A percentile compares a stretch with the other conserved stretches of the same genome.
Evolutionary conservation across 2,797 vertebrate species (phyloP).

Genomic region (Leptatherina wallacei): DNA sequence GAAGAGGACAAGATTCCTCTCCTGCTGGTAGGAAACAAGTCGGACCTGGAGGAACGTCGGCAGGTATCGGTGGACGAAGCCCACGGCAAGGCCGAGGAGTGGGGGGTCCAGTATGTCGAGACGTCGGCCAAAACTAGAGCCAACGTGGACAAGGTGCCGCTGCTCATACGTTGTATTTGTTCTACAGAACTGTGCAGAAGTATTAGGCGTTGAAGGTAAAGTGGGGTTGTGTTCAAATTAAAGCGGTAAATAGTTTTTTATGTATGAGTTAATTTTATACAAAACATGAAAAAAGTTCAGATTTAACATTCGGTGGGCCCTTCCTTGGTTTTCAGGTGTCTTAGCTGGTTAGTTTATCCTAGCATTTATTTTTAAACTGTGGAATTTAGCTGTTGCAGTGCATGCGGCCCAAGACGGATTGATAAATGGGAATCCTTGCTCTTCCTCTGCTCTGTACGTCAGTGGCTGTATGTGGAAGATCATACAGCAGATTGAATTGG

Average conservation of each 20-base stretch:
- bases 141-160: constrained; percentile 95
- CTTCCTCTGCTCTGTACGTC: not conserved
- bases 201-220: not conserved
- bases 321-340: not conserved
- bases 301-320: not conserved
- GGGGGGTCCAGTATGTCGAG: constrained; percentile 96
- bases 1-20: constrained; percentile 98
- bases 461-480: no score
- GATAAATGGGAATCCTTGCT: not conserved
- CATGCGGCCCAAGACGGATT: not conserved
- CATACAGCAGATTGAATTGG: not conserved
- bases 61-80: constrained; percentile 94
- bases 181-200: constrained; percentile 1
- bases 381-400: not conserved
- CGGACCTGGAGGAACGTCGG: constrained; percentile 94
- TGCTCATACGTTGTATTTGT: not conserved
- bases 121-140: constrained; percentile 97
- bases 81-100: constrained; percentile 91
- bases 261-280: not conserved
- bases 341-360: not conserved
- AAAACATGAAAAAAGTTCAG: not conserved
- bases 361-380: constrained; percentile 1
- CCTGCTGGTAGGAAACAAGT: constrained; percentile 96
- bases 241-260: not conserved
- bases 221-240: not conserved